Conservation (phyloP, 2,888 invertebrate genomes). For the Troglohyphantes excavatus region DNA sequence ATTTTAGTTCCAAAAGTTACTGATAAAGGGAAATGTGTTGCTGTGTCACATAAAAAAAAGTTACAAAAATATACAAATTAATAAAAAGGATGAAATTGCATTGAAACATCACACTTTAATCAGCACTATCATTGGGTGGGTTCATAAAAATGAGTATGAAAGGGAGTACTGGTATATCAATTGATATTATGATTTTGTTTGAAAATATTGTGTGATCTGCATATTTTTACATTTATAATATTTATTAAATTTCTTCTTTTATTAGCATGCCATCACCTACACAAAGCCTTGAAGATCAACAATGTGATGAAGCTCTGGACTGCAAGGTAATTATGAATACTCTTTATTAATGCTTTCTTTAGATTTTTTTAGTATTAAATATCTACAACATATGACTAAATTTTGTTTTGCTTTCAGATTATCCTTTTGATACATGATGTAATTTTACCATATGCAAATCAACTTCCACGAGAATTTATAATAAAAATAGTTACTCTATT, state of each 20-base stretch:
- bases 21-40: too few species aligned
- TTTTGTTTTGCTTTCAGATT: slow-evolving; percentile 84
- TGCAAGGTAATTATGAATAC: slow-evolving; percentile 82
- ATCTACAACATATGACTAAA: neutral
- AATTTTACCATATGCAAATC: slow-evolving; percentile 90
- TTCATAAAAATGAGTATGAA: too few species aligned
- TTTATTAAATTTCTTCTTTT: neutral
- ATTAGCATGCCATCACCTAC: slow-evolving; percentile 84
- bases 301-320: slow-evolving; percentile 90
- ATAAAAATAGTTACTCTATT: slow-evolving; percentile 91
- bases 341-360: neutral
- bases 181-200: neutral
- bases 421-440: slow-evolving; percentile 91
- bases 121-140: too few species aligned
- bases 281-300: slow-evolving; percentile 85
- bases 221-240: neutral
- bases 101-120: too few species aligned
- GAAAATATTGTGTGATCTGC: neutral
- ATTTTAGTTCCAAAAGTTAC: too few species aligned
- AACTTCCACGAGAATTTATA: slow-evolving; percentile 91
- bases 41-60: too few species aligned
- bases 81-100: too few species aligned
- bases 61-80: too few species aligned
- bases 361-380: neutral
- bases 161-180: too few species aligned